These are phyloP conservation scores for Eutolmus rufibarbis DNA, from an alignment of 2,888 invertebrate genomes.

Conservation along the genomic window DNA sequence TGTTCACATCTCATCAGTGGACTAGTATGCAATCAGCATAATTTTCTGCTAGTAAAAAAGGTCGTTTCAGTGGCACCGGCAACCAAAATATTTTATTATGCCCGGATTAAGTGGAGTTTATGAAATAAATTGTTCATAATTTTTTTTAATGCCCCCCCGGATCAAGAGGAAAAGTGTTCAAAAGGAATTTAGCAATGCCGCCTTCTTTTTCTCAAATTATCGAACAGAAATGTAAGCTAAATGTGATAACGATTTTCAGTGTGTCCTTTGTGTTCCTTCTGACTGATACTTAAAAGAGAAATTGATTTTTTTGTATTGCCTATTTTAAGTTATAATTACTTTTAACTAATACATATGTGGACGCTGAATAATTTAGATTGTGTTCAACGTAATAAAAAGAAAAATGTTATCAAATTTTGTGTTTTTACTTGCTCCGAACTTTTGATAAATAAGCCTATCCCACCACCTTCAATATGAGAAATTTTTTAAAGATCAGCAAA, in stretches of 20 bases:
- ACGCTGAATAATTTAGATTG: neutral
- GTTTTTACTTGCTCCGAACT: neutral
- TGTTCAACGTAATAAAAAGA: slow-evolving; percentile 15
- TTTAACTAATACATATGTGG: neutral
- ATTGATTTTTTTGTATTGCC: slow-evolving; percentile 6
- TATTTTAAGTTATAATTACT: neutral
- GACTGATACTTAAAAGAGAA: slow-evolving; percentile 33
- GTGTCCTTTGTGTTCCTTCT: slow-evolving; percentile 14
- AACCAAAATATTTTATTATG: neutral
- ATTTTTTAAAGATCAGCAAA: neutral
- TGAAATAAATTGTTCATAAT: neutral
- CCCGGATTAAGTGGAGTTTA: neutral
- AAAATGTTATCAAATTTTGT: neutral
- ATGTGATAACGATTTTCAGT: neutral
- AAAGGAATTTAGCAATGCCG: neutral
- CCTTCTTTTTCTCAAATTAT: neutral
- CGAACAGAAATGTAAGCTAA: neutral
- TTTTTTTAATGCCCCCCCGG: neutral
- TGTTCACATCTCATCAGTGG: neutral
- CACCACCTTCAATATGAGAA: neutral
- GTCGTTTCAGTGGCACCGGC: neutral
- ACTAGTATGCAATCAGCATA: neutral
- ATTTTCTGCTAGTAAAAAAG: neutral
- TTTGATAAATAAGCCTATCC: neutral
- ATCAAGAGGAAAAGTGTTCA: neutral